Evolutionary conservation across 2,113 vertebrate species (phyloP).

Genomic region (Raphicerus campestris): DNA sequence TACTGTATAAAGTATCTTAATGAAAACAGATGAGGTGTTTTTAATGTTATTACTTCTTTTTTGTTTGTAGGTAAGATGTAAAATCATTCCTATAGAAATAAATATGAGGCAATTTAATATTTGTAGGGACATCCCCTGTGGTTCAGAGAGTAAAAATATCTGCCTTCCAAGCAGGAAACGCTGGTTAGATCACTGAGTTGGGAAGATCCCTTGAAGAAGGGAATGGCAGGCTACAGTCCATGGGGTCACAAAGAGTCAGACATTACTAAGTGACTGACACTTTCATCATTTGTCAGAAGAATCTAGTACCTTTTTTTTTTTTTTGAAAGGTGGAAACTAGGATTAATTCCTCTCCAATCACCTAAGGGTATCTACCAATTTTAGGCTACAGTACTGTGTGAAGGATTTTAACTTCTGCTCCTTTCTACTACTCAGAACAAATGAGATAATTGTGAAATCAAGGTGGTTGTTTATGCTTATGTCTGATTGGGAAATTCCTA

Average conservation of each 20-base stretch:
- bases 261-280: background rate
- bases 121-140: background rate
- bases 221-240: background rate
- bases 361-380: background rate
- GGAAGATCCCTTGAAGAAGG: background rate
- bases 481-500: conserved; percentile 54
- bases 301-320: background rate
- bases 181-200: background rate
- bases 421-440: conserved; percentile 36
- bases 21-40: background rate
- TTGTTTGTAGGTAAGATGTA: background rate
- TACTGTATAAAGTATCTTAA: background rate
- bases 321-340: background rate
- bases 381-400: background rate
- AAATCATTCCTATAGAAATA: background rate
- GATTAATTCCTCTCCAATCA: background rate
- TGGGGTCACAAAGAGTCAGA: background rate
- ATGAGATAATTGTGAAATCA: conserved; percentile 60
- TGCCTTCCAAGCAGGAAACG: fast-evolving
- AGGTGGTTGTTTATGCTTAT: conserved; percentile 44
- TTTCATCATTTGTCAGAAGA: background rate
- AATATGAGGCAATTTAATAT: conserved; percentile 32
- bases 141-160: background rate
- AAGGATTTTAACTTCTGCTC: conserved; percentile 26
- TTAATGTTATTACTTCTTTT: background rate